phyloP scores from a whole-genome alignment of 2,888 invertebrate genomes.

The Nomada flava region DNA sequence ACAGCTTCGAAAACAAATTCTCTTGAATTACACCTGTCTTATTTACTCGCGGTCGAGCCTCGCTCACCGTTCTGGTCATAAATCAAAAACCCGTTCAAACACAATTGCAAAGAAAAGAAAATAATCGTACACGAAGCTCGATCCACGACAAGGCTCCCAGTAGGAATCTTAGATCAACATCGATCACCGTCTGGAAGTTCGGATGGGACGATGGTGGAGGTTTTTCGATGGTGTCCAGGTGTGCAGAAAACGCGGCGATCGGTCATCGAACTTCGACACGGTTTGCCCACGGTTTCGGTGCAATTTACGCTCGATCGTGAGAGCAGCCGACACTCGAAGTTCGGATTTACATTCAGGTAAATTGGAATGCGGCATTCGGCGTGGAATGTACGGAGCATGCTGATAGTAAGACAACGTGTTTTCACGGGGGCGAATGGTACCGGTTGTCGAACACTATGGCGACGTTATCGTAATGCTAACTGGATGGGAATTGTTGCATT shows the following conservation, averaged over 20 bases:
- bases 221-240: conserved; percentile 11
- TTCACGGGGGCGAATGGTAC: conserved; percentile 22
- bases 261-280: conserved; percentile 50
- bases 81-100: not conserved
- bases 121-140: not conserved
- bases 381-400: conserved; percentile 31
- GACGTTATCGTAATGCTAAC: conserved; percentile 55
- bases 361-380: conserved; percentile 39
- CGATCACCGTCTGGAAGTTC: not conserved
- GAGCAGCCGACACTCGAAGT: conserved; percentile 41
- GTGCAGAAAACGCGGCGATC: conserved; percentile 24
- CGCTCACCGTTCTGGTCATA: no score
- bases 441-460: conserved; percentile 40
- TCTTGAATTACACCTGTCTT: no score
- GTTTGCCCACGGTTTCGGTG: conserved; percentile 17
- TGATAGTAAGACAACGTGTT: conserved; percentile 48
- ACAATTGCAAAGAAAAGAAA: not conserved
- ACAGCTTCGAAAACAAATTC: no score
- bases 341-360: conserved; percentile 56
- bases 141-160: not conserved
- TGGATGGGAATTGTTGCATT: conserved; percentile 32
- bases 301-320: conserved; percentile 38
- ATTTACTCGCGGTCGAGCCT: no score
- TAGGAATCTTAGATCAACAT: conserved; percentile 6
- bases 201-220: not conserved